Conservation (phyloP, 2,113 vertebrate genomes). For the Hipposideros armiger region DNA sequence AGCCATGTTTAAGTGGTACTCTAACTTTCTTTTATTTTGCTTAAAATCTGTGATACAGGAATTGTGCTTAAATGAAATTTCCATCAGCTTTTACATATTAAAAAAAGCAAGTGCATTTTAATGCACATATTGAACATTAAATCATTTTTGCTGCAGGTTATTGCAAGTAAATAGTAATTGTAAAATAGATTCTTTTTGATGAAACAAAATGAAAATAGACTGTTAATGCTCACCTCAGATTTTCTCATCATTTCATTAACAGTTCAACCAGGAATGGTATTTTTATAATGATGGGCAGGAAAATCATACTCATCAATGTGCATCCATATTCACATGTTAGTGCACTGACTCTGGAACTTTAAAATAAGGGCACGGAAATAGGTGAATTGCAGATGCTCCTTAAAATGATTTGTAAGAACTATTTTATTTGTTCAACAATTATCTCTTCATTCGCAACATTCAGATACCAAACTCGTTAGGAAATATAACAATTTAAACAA, state of each 20-base stretch:
- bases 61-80: constrained; percentile 88
- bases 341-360: constrained; percentile 23
- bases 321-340: constrained; percentile 59
- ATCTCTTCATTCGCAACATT: constrained; percentile 70
- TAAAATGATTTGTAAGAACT: constrained; percentile 15
- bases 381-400: neutral
- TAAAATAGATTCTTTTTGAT: constrained; percentile 87
- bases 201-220: constrained; percentile 87
- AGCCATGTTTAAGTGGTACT: constrained; percentile 81
- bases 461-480: constrained; percentile 52
- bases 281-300: constrained; percentile 77
- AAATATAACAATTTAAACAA: constrained; percentile 74
- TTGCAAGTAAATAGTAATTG: constrained; percentile 88
- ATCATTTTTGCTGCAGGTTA: constrained; percentile 87
- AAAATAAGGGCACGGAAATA: constrained; percentile 58
- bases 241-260: constrained; percentile 85
- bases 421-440: constrained; percentile 73
- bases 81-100: constrained; percentile 86
- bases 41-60: constrained; percentile 84
- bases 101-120: constrained; percentile 86
- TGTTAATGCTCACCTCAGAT: constrained; percentile 84
- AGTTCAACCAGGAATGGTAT: constrained; percentile 78
- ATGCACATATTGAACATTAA: constrained; percentile 86
- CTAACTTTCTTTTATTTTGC: constrained; percentile 85
- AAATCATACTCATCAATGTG: constrained; percentile 72